Evolutionary conservation across 2,797 vertebrate genomes (phyloP).

Genomic region (Rhyacichthys aspro): DNA sequence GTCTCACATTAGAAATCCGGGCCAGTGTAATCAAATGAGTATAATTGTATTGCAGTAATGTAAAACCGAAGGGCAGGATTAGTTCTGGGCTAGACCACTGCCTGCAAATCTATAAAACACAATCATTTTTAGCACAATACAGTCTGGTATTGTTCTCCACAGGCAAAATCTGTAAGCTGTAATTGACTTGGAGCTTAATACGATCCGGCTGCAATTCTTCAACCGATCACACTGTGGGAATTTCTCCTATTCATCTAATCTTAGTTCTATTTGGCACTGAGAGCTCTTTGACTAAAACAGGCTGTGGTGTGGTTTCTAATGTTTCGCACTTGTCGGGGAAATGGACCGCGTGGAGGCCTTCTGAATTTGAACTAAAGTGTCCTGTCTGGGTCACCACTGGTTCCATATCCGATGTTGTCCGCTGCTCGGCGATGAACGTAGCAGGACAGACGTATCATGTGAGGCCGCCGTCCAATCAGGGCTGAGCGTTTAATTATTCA

Average conservation of each 20-base stretch:
- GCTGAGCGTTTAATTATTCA: constrained; percentile 73
- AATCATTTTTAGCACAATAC: constrained; percentile 9
- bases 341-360: constrained; percentile 23
- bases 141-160: constrained; percentile 24
- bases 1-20: constrained; percentile 8
- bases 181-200: constrained; percentile 49
- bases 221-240: constrained; percentile 43
- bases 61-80: constrained; percentile 13
- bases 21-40: constrained; percentile 20
- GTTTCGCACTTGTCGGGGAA: constrained; percentile 16
- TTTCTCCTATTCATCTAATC: constrained; percentile 43
- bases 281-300: constrained; percentile 39
- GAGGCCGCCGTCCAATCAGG: constrained; percentile 57
- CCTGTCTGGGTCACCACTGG: constrained; percentile 38
- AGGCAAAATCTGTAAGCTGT: constrained; percentile 24
- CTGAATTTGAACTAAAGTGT: constrained; percentile 20
- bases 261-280: constrained; percentile 42
- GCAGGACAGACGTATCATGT: constrained; percentile 53
- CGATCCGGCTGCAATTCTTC: constrained; percentile 40
- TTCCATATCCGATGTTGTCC: constrained; percentile 24
- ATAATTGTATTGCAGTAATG: constrained; percentile 26
- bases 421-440: constrained; percentile 41
- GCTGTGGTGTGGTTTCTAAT: constrained; percentile 38
- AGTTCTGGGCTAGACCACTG: constrained; percentile 8
- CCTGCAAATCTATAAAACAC: constrained; percentile 25